Base-by-base conservation (phyloP, 2,797 vertebrate species). In the Sebastes minor region DNA sequence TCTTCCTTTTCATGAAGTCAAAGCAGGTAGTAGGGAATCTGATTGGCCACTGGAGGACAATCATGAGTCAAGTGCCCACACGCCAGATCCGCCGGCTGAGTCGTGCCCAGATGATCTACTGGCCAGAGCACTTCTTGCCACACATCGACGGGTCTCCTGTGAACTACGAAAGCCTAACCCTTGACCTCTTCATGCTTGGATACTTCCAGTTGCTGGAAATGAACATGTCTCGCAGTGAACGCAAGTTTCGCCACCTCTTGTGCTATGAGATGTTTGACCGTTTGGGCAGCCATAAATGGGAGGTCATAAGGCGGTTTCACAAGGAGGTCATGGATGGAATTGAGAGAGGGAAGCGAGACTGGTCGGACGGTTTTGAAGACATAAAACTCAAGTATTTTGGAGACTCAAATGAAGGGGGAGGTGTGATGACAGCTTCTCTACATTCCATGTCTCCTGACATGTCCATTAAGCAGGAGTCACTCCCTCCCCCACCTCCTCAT, bases 261-360 rank as follows among this genome's bases (percentile, higher is more conserved):
- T 99, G 98, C 94, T 99, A 98, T 0, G 98, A 99, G 93, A 99
- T 99, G 97, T 99, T 99, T 5, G 98, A 99, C 92, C 96, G 96
- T 14, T 94, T 99, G 56, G 97, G 98, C 27, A 97, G 96, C 86
- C 96, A 97, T 88, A 96, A 96, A 9, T 99, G 99, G 99, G 97
- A 96, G 84, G 92, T 84, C 5, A 98, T 99, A 86, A 96, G 98
- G 22, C 87, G 87, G 62, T 99, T 99, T 94, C 97, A 99, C 94
- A 96, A 95, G 13, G 96, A 95, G 0, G 97, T 97, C n/a, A 96
- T 99, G 88, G 96, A 96, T 90, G 96, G 95, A 76, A 93, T 99
- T 2, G 97, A 99, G 91, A 94, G 85, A 0, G 98, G 98, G 7
- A 95, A 86, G 69, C 91, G 96, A 46, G 91, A 95, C 76, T 99